Base-by-base conservation (phyloP, 2,888 invertebrate species). In the Napeogenes inachia region DNA sequence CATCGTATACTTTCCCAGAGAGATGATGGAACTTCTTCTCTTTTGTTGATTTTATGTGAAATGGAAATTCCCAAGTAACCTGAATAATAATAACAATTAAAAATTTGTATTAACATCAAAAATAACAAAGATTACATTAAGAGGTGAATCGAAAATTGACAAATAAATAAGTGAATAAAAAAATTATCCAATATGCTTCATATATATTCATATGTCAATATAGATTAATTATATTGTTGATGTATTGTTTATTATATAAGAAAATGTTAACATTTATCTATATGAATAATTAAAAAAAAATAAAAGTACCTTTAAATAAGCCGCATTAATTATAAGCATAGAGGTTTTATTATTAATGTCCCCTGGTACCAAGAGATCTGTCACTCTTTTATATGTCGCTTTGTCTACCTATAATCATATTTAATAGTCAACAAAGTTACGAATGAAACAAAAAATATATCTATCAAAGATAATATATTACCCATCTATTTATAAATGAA, bases 401-500 rank as follows among this genome's bases (percentile, higher is more conserved):
- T 68, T 46, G 3, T 76, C 72, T 0, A 81, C 67, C 85, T 85
- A 65, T 42, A 76, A 73, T 62, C 12, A 54, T 58, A 13, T 45
- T 13, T 54, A 47, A 30, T 10, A 30, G 6, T 13, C 5, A 2
- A 21, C 21, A 21, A 21, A 21, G 4, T 13, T n/a, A 47, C n/a
- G n/a, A 47, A 21, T 13, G 2, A 47, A 13, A 47, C 4, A 4
- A 13, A 38, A 38, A 38, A 2, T 38, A 56, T 56, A 54, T 54
- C 38, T 38, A 46, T 45, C 4, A 10, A 32, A 45, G 32, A 45
- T 13, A 38, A 30, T 21, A 10, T 42, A 61, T 75, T 68, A 86
- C 87, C 74, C 73, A 73, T 62, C 68, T 72, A 65, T 87, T 86
- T 1, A 87, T 78, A 65, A 74, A 80, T 3, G 66, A n/a, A 0